These are phyloP conservation scores for Drosophila vallismaia DNA, from an alignment of 2,888 invertebrate genomes.

Conservation along the genomic window DNA sequence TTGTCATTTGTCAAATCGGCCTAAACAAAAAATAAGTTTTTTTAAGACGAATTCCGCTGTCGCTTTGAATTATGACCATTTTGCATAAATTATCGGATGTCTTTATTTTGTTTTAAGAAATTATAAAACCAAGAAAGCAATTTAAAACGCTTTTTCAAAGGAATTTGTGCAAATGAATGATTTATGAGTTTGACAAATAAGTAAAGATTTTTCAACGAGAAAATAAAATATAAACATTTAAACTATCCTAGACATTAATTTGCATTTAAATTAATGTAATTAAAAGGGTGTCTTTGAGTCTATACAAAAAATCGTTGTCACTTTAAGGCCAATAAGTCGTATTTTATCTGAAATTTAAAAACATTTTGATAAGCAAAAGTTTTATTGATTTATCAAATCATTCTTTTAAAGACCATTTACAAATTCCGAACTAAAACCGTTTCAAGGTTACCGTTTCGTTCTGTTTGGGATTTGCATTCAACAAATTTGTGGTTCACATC, in stretches of 20 bases:
- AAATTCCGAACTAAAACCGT: constrained; percentile 21
- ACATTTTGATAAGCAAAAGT: constrained; percentile 3
- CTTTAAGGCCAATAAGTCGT: not conserved
- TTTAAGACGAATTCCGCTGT: constrained; percentile 46
- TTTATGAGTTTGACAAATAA: constrained; percentile 15
- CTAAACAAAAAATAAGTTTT: constrained; percentile 11
- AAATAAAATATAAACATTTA: not conserved
- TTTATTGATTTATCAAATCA: constrained; percentile 24
- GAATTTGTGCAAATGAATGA: constrained; percentile 22
- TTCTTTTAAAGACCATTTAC: constrained; percentile 16
- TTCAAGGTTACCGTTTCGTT: constrained; percentile 21
- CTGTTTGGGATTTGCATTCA: constrained; percentile 11
- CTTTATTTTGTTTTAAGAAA: constrained; percentile 41
- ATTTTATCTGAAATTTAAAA: constrained; percentile 20
- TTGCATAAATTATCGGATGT: constrained; percentile 61
- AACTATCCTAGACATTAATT: not conserved
- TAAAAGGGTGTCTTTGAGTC: not conserved
- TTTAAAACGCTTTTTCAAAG: constrained; percentile 14
- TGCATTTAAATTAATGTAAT: not conserved
- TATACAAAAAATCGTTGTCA: not conserved
- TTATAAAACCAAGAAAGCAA: constrained; percentile 17
- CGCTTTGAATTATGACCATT: constrained; percentile 57
- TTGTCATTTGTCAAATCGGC: constrained; percentile 46
- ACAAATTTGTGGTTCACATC: no score
- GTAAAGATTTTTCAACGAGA: not conserved